phyloP scores from a whole-genome alignment of 53 echinoderm and acorn worm species.

The Temnopleurus reevesii region DNA sequence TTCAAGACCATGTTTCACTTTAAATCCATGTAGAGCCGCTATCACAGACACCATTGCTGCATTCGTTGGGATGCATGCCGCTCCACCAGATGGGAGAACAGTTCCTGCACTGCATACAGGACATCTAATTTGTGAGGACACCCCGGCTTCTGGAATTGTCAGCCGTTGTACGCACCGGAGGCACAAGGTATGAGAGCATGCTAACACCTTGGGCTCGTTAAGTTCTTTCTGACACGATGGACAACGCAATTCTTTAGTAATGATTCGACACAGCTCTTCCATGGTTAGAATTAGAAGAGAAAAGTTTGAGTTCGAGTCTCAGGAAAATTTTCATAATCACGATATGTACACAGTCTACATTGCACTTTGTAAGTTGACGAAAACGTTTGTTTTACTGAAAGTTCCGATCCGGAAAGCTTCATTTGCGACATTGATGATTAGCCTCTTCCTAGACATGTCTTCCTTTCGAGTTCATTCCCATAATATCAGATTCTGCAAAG shows the following conservation, averaged over 20 bases:
- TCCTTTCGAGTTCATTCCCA: too few relatives aligned
- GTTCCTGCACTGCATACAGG: neutral
- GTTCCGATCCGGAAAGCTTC: too few relatives aligned
- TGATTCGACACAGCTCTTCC: slow-evolving; percentile 19
- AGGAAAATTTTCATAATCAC: too few relatives aligned
- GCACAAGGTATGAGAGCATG: slow-evolving; percentile 22
- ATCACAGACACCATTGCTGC: neutral
- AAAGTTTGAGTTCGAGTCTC: too few relatives aligned
- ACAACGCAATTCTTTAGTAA: neutral
- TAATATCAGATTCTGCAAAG: too few relatives aligned
- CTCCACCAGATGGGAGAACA: neutral
- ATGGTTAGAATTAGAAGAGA: neutral
- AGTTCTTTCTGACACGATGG: neutral
- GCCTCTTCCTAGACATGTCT: too few relatives aligned
- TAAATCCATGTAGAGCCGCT: neutral
- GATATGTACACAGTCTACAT: too few relatives aligned
- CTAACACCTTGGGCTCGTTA: slow-evolving; percentile 2
- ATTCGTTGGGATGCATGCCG: neutral
- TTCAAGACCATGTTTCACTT: neutral
- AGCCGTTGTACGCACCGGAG: neutral
- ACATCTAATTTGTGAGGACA: neutral
- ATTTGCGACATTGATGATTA: too few relatives aligned
- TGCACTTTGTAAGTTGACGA: too few relatives aligned
- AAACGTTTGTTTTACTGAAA: too few relatives aligned
- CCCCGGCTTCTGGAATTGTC: neutral